Conservation (phyloP, 2,113 vertebrate species). For the Eulemur macaco region DNA sequence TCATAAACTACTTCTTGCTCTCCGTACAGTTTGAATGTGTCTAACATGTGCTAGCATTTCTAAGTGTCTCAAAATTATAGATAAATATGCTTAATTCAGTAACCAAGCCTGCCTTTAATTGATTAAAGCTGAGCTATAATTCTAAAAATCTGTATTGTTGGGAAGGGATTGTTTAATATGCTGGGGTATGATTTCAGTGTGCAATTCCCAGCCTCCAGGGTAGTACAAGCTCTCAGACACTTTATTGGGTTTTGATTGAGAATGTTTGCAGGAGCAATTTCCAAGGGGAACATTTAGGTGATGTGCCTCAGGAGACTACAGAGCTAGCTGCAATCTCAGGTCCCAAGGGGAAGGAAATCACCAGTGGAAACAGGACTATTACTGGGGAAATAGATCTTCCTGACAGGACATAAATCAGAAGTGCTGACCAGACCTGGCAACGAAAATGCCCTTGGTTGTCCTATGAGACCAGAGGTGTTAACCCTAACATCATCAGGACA, state of each 20-base stretch:
- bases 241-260: conserved; percentile 77
- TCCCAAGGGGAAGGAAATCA: conserved; percentile 62
- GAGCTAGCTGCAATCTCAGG: conserved; percentile 55
- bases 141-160: conserved; percentile 13
- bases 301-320: conserved; percentile 56
- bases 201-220: conserved; percentile 56
- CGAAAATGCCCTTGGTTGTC: conserved; percentile 46
- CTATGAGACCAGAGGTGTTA: conserved; percentile 47
- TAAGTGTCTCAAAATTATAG: neutral
- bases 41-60: neutral
- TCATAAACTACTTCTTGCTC: neutral
- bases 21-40: neutral
- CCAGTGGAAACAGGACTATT: conserved; percentile 66
- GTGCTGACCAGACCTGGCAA: conserved; percentile 43
- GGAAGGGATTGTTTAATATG: neutral
- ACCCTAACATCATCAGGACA: neutral
- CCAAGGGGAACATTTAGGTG: conserved; percentile 69
- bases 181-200: conserved; percentile 30
- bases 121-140: neutral
- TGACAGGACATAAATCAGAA: conserved; percentile 77
- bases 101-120: neutral
- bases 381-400: conserved; percentile 69
- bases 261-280: conserved; percentile 77
- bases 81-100: neutral
- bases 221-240: conserved; percentile 51